Evolutionary conservation across 2,888 invertebrate genomes (phyloP).

Genomic region (Lamellibrachia satsuma): DNA sequence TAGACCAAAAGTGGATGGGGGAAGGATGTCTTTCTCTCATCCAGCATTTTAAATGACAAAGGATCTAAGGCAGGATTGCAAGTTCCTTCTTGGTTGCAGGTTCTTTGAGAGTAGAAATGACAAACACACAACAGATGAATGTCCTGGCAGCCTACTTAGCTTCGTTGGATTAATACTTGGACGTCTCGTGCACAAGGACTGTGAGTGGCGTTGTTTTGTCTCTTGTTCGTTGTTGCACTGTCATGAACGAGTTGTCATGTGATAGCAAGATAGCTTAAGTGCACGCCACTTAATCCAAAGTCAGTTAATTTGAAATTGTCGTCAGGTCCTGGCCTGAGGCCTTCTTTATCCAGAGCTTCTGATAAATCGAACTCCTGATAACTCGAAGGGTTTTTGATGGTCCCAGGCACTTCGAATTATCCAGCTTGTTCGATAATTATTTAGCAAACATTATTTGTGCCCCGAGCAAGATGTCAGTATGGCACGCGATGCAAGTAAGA

Average conservation of each 20-base stretch:
- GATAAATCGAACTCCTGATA: no score
- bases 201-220: neutral
- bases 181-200: neutral
- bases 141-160: neutral
- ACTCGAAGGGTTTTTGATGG: no score
- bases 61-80: neutral
- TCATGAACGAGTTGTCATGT: neutral
- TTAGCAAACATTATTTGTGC: no score
- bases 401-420: no score
- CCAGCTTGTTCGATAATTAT: no score
- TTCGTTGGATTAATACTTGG: neutral
- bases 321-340: no score
- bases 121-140: neutral
- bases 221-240: neutral
- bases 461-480: neutral
- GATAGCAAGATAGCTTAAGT: no score
- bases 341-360: no score
- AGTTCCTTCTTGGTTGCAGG: neutral
- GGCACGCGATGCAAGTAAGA: neutral
- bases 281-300: no score
- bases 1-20: no score
- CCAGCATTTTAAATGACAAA: neutral
- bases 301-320: no score
- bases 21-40: neutral
- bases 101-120: neutral